Percentiles rank a stretch among this genome's conserved stretches.
These are phyloP conservation scores for Glaucopsyche alexis DNA, from an alignment of 2,888 invertebrate genomes.

Conservation along the genomic window DNA sequence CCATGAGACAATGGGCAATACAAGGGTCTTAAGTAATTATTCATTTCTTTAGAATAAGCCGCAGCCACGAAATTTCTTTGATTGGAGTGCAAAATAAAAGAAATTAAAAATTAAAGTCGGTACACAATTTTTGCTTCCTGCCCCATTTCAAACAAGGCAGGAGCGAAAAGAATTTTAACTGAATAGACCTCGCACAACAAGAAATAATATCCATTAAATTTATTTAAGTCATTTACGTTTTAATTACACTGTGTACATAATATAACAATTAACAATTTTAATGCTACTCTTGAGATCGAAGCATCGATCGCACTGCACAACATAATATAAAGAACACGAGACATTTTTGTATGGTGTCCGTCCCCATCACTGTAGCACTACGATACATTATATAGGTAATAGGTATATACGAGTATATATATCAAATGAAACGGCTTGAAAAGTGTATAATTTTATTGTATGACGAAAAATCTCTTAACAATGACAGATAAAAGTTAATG, in stretches of 20 bases:
- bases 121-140: not conserved
- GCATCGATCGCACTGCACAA: not conserved
- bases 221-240: too few species aligned
- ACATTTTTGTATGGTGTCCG: too few species aligned
- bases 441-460: too few species aligned
- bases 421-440: too few species aligned
- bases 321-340: not conserved
- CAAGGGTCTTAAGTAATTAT: constrained; percentile 15
- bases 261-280: not conserved
- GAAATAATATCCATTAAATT: too few species aligned
- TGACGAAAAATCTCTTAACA: too few species aligned
- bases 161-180: not conserved
- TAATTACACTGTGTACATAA: too few species aligned
- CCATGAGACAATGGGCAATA: constrained; percentile 6
- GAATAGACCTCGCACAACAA: not conserved
- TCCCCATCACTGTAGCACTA: too few species aligned
- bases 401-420: too few species aligned
- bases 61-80: not conserved
- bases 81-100: constrained; percentile 5
- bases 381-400: too few species aligned
- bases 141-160: not conserved
- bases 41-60: not conserved
- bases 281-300: not conserved
- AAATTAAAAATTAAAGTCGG: not conserved
- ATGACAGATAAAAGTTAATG: too few species aligned